Percentiles rank a stretch among this genome's conserved stretches.
These are phyloP conservation scores for Dynastes hyllus DNA, from an alignment of 2,888 invertebrate species.

Conservation along the genomic window DNA sequence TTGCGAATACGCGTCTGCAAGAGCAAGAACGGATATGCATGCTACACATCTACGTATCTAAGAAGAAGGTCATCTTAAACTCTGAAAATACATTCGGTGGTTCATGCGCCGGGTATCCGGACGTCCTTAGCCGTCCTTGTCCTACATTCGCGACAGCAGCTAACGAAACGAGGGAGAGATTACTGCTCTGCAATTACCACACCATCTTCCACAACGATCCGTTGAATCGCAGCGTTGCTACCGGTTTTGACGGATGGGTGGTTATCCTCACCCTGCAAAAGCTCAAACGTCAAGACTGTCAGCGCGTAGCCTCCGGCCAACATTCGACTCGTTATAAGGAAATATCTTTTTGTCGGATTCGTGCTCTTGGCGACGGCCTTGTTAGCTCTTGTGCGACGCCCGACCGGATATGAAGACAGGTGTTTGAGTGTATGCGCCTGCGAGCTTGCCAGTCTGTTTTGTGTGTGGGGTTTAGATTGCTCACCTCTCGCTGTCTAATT, in stretches of 20 bases:
- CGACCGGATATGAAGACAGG: not conserved
- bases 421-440: not conserved
- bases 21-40: constrained; percentile 1
- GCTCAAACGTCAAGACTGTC: constrained; percentile 25
- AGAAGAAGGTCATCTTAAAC: constrained; percentile 31
- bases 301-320: constrained; percentile 4
- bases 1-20: not conserved
- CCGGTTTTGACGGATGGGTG: constrained; percentile 4
- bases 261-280: constrained; percentile 23
- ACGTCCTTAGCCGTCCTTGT: constrained; percentile 43
- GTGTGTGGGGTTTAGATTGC: too few relatives aligned
- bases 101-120: constrained; percentile 34
- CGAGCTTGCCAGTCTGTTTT: too few relatives aligned
- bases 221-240: not conserved
- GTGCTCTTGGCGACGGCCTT: constrained; percentile 41
- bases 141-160: constrained; percentile 24
- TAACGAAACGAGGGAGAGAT: constrained; percentile 10
- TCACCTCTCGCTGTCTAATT: too few relatives aligned
- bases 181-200: not conserved
- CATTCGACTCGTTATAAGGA: constrained; percentile 27
- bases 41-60: not conserved
- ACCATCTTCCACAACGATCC: constrained; percentile 3
- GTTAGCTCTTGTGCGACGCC: constrained; percentile 32
- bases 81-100: constrained; percentile 39
- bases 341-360: constrained; percentile 14